A percentile compares a stretch with the other conserved stretches of the same genome.
Evolutionary conservation across 1,140 invertebrate species (phyloP).

Genomic region (Trichonephila clavata): DNA sequence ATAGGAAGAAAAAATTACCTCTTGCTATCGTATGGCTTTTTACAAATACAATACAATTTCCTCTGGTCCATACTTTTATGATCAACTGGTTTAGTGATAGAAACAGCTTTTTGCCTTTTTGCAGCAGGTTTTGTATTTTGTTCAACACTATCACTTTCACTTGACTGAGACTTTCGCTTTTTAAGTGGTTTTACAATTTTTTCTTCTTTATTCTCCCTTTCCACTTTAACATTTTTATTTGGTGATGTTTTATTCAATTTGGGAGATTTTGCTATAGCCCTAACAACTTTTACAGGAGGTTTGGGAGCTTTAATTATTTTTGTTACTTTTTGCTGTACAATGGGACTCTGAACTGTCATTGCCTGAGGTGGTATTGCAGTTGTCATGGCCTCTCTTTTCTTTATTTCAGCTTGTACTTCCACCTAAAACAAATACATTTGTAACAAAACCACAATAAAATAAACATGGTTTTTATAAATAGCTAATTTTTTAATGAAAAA

Average conservation of each 20-base stretch:
- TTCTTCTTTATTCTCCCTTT: slow-evolving; percentile 54
- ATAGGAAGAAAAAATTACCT: slow-evolving; percentile 91
- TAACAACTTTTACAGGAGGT: slow-evolving; percentile 12
- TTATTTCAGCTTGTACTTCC: slow-evolving; percentile 74
- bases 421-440: neutral
- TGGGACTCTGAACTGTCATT: slow-evolving; percentile 40
- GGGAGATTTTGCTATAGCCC: slow-evolving; percentile 14
- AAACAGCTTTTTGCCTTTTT: slow-evolving; percentile 51
- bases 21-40: slow-evolving; percentile 96
- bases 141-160: slow-evolving; percentile 66
- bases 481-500: neutral
- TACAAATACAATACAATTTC: slow-evolving; percentile 95
- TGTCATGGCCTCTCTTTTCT: slow-evolving; percentile 64
- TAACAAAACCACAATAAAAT: neutral
- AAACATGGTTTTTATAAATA: neutral
- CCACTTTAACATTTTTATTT: slow-evolving; percentile 25
- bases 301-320: slow-evolving; percentile 24
- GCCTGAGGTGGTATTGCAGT: slow-evolving; percentile 66
- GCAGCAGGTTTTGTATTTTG: slow-evolving; percentile 37
- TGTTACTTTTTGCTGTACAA: slow-evolving; percentile 38
- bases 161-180: slow-evolving; percentile 75
- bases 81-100: slow-evolving; percentile 53
- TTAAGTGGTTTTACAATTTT: slow-evolving; percentile 69
- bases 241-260: slow-evolving; percentile 18
- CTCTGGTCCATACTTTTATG: slow-evolving; percentile 80